Percentiles rank a stretch among this genome's conserved stretches.
Conservation (phyloP, 2,113 vertebrate species). For the Pitta sordida region DNA sequence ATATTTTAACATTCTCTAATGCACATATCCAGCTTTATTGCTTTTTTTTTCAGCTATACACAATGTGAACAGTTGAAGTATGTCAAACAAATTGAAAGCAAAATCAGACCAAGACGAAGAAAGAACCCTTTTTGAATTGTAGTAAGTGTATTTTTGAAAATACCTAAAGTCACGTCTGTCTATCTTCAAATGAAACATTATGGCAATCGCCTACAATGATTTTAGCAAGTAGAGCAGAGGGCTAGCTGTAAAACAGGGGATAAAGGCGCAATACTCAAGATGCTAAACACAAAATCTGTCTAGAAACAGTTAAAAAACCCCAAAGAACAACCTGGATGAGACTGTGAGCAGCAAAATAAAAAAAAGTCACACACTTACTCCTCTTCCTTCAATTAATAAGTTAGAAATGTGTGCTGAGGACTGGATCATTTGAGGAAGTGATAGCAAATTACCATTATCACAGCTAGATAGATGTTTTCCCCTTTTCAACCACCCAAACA, state of each 20-base stretch:
- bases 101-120: not conserved
- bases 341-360: not conserved
- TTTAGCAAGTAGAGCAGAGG: not conserved
- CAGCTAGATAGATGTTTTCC: not conserved
- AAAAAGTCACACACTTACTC: not conserved
- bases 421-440: not conserved
- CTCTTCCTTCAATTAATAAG: not conserved
- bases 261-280: not conserved
- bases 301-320: not conserved
- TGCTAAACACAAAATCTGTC: not conserved
- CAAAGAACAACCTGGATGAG: not conserved
- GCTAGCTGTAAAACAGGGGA: not conserved
- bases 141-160: not conserved
- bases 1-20: not conserved
- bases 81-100: not conserved
- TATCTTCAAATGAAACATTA: not conserved
- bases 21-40: not conserved
- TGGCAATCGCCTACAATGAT: not conserved
- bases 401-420: not conserved
- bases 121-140: not conserved
- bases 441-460: not conserved
- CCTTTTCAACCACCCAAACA: not conserved
- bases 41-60: not conserved
- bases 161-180: fast-evolving
- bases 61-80: not conserved